Base-by-base conservation (phyloP, 2,113 vertebrate genomes). In the Lamprotornis superbus region DNA sequence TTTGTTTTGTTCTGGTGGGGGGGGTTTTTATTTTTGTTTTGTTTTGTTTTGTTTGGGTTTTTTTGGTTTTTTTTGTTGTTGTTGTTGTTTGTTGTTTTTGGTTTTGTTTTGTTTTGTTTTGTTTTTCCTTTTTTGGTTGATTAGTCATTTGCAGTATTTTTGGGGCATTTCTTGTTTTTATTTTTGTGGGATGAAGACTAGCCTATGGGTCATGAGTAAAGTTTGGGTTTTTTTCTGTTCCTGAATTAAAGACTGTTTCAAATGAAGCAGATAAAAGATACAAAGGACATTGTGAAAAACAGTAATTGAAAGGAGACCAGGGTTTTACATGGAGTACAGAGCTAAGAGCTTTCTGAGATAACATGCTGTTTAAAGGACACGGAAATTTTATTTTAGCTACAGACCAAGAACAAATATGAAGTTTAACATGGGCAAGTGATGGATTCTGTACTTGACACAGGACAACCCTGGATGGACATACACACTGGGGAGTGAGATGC, bases 381-480 rank as follows among this genome's bases (percentile, higher is more conserved):
- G 12, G 27, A 80, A 67, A 74, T 70, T 53, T 55, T 70, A 12
- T 7, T 44, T 39, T 21, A 83, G 12, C 11, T 52, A 40, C 1
- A n/a, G 5, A 75, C 21, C 3, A 65, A 53, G 40, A 69, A 5
- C 2, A 57, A 53, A 15, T 15, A 59, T 4, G 23, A 75, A 52
- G 24, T 60, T 53, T n/a, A 46, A n/a, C 28, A 60, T 39, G 28
- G 20, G 12, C 7, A 30, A 46, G 16, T n/a, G 28, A 28, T 37
- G 16, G 33, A 60, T 82, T 52, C 27, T 52, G 12, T 27, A 24
- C 7, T 22, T 60, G 46, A 11, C 12, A 25, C 0, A 0, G 12
- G 20, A 7, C 11, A 40, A 14, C 3, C 8, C 19, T n/a, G 33
- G 44, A 59, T 44, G 10, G 20, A 50, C 0, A 0, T 1, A 27